These are phyloP conservation scores for Cyclophora albipunctata DNA, from an alignment of 2,888 invertebrate genomes.

Conservation along the genomic window DNA sequence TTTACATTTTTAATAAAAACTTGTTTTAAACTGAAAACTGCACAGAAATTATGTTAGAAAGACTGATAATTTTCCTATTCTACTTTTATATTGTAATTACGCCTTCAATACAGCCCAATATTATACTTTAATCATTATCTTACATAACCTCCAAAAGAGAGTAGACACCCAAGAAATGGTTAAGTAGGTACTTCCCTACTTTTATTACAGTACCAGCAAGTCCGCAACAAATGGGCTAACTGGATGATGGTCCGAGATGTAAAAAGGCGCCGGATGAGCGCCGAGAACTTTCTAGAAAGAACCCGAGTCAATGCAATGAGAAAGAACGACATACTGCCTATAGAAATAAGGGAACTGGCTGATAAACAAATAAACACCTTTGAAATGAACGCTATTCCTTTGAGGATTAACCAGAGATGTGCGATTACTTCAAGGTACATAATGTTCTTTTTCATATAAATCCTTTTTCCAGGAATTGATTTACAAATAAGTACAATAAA, in stretches of 20 bases:
- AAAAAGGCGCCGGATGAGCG: conserved; percentile 84
- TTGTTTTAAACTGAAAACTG: too few species aligned
- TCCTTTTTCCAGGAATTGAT: too few species aligned
- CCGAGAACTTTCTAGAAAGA: conserved; percentile 84
- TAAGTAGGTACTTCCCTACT: too few species aligned
- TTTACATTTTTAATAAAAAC: too few species aligned
- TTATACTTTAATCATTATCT: conserved; percentile 14
- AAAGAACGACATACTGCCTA: conserved; percentile 89
- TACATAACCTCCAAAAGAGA: background rate
- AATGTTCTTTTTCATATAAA: background rate
- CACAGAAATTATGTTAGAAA: background rate
- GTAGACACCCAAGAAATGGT: too few species aligned
- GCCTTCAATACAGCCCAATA: background rate
- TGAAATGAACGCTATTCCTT: conserved; percentile 82
- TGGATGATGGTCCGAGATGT: conserved; percentile 91
- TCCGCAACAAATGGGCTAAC: conserved; percentile 85
- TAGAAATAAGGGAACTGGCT: conserved; percentile 86
- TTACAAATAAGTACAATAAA: too few species aligned
- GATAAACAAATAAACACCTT: conserved; percentile 83
- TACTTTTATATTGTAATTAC: too few species aligned
- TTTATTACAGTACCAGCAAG: conserved; percentile 77
- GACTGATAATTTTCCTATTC: too few species aligned
- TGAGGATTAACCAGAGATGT: conserved; percentile 85
- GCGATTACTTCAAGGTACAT: conserved; percentile 85
- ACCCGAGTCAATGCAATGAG: conserved; percentile 88